Conservation (phyloP, 2,797 vertebrate species). For the Gephyroberyx darwinii region DNA sequence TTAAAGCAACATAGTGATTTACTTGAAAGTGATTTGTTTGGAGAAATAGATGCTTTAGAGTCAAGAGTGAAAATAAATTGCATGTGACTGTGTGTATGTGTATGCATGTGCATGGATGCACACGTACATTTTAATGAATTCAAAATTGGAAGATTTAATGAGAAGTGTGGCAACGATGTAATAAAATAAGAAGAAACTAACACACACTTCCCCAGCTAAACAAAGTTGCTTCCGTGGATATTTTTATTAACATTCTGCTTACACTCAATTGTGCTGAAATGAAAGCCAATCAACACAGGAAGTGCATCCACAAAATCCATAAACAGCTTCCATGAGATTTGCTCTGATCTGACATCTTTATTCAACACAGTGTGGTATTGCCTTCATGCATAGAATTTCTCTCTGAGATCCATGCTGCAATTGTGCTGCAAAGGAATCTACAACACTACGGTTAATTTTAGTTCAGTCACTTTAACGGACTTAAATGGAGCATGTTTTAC, state of each 20-base stretch:
- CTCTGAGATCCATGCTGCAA: not conserved
- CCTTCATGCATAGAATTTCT: not conserved
- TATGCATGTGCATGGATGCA: not conserved
- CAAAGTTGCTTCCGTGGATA: not conserved
- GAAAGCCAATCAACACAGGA: not conserved
- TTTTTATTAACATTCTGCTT: not conserved
- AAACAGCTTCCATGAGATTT: not conserved
- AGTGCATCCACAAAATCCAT: not conserved
- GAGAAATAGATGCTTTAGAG: slow-evolving; percentile 33
- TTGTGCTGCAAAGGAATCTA: not conserved
- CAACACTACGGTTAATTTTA: not conserved
- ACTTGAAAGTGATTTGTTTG: slow-evolving; percentile 32
- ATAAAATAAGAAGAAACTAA: not conserved
- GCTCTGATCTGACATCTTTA: not conserved
- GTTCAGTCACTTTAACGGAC: not conserved
- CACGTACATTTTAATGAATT: not conserved
- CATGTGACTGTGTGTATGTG: not conserved
- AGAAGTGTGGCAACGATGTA: not conserved
- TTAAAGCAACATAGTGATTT: slow-evolving; percentile 24
- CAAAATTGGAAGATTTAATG: not conserved
- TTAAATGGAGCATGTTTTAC: not conserved
- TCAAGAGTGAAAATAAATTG: slow-evolving; percentile 17
- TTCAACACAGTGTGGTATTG: not conserved
- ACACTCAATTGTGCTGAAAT: not conserved
- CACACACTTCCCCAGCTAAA: not conserved